Evolutionary conservation across 1,140 invertebrate genomes (phyloP), one percentile per base, ranked within the genome.

Genomic region (Drosophila tsacasi): DNA sequence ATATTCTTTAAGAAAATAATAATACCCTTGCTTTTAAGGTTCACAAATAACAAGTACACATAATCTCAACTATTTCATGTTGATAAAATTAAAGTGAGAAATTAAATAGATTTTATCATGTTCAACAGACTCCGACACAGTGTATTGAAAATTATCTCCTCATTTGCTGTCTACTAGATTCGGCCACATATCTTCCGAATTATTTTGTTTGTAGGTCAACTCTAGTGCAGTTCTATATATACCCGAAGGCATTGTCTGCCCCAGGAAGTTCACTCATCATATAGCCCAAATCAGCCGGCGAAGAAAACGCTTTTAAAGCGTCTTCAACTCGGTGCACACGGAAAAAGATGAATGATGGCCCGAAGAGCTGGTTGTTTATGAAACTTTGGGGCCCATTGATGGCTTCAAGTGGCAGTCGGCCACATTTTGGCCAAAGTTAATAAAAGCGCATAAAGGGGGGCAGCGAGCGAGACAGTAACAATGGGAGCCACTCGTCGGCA

Each of bases 401-500:
- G 85, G 61, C 85, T 76, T 89, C 84, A 89, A 89, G 84, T 89
- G 84, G 84, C 83, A 64, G 52, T 67, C 71, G 58, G 60, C 80
- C 80, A 76, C 78, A 73, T 73, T 89, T 90, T 85, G 82, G 75
- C 82, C 81, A 90, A 90, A 91, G 81, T 76, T 85, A 90, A 90
- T 90, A 90, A 90, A 89, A 89, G 85, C 81, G 74, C 81, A 89
- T 89, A 84, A 81, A 81, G 3, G 30, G 35, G 25, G 19, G 47
- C 42, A 44, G 35, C 64, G 64, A 50, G 64, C 60, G 61, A 80
- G 73, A 71, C 73, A 62, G 64, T 78, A 81, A 89, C 85, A 89
- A 89, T 89, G 77, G 75, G 55, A 49, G 47, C 82, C 49, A 46
- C 59, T 61, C 35, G 55, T 40, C 63, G 35, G 47, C 47, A 67